Evolutionary conservation across 2,797 vertebrate genomes (phyloP), one percentile per base, ranked within the genome.

Genomic region (Alectoris magna): DNA sequence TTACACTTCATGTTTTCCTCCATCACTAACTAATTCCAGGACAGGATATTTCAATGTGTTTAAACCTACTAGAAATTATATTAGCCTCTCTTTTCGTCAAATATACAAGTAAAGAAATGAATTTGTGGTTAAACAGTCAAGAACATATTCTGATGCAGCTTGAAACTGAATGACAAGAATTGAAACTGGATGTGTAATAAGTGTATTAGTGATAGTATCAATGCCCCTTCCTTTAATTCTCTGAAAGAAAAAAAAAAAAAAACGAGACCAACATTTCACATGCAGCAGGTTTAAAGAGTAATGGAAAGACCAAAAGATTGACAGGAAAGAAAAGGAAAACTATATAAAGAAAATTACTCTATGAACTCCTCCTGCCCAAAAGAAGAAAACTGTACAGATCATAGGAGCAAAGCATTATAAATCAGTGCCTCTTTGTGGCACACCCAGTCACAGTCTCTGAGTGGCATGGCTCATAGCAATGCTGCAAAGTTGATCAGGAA

Each of bases 11-110:
- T 41, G 24, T 51, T 94, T 91, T 94, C 21, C 23, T 62, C 53
- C 49, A 69, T 14, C 13, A 75, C 14, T 11, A 81, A 15, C 5
- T 76, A 82, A 91, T 74, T 90, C 74, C 68, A 87, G 23, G 11
- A 11, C 55, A 87, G 36, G n/a, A 87, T 69, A 75, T 82, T 66
- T 66, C 51, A 80, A 27, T 78, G 24, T n/a, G 49, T 13, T 90
- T 88, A 85, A 78, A 27, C 36, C 14, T 36, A 6, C n/a, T 43
- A 58, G 41, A 69, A 93, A 81, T 64, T 39, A 44, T 44, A 49
- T 60, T 56, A 81, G 39, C 10, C 9, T 8, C 8, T 41, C 19
- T 85, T 77, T 43, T 59, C 15, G 26, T 31, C 36, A 87, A 14
- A 46, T 68, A 62, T 53, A 10, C 38, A 26, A 73, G 31, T 29